phyloP scores from a whole-genome alignment of 2,797 vertebrate species.

The Lates japonicus region DNA sequence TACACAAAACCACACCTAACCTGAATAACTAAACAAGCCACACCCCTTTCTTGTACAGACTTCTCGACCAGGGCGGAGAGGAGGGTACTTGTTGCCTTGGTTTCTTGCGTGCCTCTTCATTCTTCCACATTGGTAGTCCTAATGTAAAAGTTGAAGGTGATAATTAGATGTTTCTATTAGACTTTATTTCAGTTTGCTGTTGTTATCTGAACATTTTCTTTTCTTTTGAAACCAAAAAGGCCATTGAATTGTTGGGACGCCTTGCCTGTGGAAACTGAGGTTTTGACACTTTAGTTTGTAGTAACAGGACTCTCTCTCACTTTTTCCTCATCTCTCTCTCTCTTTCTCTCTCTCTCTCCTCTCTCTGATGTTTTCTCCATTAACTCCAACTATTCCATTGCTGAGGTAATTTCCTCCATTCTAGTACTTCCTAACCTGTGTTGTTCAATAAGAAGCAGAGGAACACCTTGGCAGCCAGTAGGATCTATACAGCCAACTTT shows the following conservation, averaged over 20 bases:
- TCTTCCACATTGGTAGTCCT: conserved; percentile 67
- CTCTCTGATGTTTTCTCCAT: conserved; percentile 65
- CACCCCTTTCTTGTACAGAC: conserved; percentile 31
- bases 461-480: conserved; percentile 64
- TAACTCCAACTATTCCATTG: conserved; percentile 74
- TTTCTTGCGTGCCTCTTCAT: conserved; percentile 87
- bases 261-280: conserved; percentile 56
- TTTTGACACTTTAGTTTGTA: conserved; percentile 60
- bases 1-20: conserved; percentile 40
- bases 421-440: conserved; percentile 71
- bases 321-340: conserved; percentile 28
- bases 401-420: conserved; percentile 80
- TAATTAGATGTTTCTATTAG: conserved; percentile 63
- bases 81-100: conserved; percentile 79
- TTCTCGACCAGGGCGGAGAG: conserved; percentile 50
- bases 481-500: conserved; percentile 60
- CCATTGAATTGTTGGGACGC: conserved; percentile 63
- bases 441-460: conserved; percentile 63
- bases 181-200: conserved; percentile 78
- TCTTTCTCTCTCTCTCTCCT: conserved; percentile 21
- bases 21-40: conserved; percentile 43
- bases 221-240: conserved; percentile 67
- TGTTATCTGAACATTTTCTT: conserved; percentile 73
- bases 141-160: conserved; percentile 52
- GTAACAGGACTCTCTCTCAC: conserved; percentile 49